phyloP scores from a whole-genome alignment of 2,797 vertebrate genomes.

The Crenichthys baileyi region DNA sequence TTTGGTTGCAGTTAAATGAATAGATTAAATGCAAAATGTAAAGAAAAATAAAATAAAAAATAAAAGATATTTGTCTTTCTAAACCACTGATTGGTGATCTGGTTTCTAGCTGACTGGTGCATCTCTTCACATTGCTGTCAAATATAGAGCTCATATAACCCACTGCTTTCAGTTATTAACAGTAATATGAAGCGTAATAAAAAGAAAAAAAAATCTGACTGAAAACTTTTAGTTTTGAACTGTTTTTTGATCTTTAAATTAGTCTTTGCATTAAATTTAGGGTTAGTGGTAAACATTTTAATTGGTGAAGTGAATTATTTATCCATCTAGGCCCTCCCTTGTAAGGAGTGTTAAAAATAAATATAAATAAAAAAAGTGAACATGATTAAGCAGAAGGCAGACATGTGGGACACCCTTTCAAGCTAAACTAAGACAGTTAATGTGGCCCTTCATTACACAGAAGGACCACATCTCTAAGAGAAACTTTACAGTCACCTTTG shows the following conservation, averaged over 20 bases:
- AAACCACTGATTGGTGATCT: background rate
- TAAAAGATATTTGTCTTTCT: background rate
- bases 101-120: background rate
- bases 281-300: background rate
- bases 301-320: background rate
- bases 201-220: background rate
- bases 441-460: background rate
- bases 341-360: background rate
- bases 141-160: background rate
- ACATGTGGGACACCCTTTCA: background rate
- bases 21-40: background rate
- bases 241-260: background rate
- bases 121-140: background rate
- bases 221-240: background rate
- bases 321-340: no score
- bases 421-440: background rate
- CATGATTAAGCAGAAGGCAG: background rate
- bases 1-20: background rate
- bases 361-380: background rate
- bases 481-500: background rate
- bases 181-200: background rate
- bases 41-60: background rate
- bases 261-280: background rate
- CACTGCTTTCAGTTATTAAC: background rate
- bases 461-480: background rate